Conservation (phyloP, 2,113 vertebrate genomes). For the Hassar affinis region DNA sequence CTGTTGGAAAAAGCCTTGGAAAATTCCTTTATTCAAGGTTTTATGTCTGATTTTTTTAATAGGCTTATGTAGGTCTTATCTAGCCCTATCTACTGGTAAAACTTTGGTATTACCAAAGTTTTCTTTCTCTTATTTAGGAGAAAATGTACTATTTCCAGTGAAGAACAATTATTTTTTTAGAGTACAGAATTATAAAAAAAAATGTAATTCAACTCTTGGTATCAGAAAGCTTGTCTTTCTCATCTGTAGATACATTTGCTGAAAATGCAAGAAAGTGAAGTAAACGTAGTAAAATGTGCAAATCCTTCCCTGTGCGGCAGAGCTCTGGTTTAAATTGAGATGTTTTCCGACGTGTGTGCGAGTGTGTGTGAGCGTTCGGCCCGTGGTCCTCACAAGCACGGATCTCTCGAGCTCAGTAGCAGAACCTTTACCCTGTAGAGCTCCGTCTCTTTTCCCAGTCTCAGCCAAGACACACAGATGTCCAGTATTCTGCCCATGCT, state of each 20-base stretch:
- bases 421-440: conserved; percentile 21
- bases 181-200: not conserved
- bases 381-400: conserved; percentile 2
- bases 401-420: conserved; percentile 35
- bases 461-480: not conserved
- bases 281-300: not conserved
- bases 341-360: not conserved
- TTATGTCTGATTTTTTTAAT: not conserved
- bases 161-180: not conserved
- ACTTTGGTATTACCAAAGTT: not conserved
- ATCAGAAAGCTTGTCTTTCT: not conserved
- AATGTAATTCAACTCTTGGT: not conserved
- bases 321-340: not conserved
- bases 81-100: not conserved
- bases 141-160: not conserved
- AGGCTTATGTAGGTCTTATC: not conserved
- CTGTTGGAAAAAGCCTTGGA: not conserved
- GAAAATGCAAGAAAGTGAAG: not conserved
- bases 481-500: conserved; percentile 14
- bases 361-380: not conserved
- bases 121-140: not conserved
- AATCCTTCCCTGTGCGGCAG: not conserved
- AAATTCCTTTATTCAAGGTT: not conserved
- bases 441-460: conserved; percentile 15
- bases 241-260: not conserved